These are phyloP conservation scores for Crossocerus cetratus DNA, from an alignment of 2,888 invertebrate genomes.

Conservation along the genomic window DNA sequence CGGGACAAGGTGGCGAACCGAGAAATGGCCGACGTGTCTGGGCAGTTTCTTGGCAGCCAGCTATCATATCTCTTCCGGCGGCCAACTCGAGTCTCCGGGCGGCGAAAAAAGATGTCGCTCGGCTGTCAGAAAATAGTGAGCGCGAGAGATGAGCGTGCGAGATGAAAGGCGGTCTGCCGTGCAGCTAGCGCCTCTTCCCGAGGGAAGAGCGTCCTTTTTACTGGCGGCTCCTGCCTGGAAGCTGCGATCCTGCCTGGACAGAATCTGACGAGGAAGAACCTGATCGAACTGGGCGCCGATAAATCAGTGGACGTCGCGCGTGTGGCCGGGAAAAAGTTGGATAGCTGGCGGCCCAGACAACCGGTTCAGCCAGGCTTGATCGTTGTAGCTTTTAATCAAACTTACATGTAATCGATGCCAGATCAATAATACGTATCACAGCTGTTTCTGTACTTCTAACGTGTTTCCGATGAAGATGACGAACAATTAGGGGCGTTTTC, in stretches of 20 bases:
- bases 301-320: slow-evolving; percentile 33
- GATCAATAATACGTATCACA: too few species aligned
- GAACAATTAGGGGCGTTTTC: too few species aligned
- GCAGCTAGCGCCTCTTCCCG: slow-evolving; percentile 23
- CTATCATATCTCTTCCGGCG: not conserved
- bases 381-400: too few species aligned
- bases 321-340: slow-evolving; percentile 8
- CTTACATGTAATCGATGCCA: too few species aligned
- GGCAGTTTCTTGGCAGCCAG: too few species aligned
- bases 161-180: slow-evolving; percentile 43
- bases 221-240: slow-evolving; percentile 14
- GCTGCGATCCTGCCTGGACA: not conserved
- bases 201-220: slow-evolving; percentile 36
- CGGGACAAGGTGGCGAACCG: too few species aligned
- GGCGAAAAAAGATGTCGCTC: slow-evolving; percentile 42
- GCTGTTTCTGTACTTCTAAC: too few species aligned
- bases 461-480: too few species aligned
- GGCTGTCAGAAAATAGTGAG: slow-evolving; percentile 14
- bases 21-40: too few species aligned
- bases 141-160: slow-evolving; percentile 19
- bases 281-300: slow-evolving; percentile 43
- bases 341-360: not conserved
- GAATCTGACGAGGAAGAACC: slow-evolving; percentile 15
- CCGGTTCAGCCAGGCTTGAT: not conserved
- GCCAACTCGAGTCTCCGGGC: not conserved